These are phyloP conservation scores for Cephus cinctus DNA, from an alignment of 1,140 invertebrate species.

Conservation along the genomic window DNA sequence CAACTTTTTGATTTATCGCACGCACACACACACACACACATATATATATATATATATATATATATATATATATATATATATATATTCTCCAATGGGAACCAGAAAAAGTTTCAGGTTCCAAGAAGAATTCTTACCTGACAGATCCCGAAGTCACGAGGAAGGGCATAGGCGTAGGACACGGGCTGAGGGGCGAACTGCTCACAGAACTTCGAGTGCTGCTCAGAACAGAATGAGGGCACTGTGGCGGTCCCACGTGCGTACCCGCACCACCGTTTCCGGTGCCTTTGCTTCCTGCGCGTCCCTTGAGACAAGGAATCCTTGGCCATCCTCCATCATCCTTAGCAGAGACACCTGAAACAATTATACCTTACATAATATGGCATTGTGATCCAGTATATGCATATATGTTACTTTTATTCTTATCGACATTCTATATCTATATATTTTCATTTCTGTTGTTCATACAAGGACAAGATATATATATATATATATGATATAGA, in stretches of 20 bases:
- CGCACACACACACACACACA: too few relatives aligned
- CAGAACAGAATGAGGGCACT: conserved; percentile 68
- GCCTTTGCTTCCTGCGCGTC: conserved; percentile 27
- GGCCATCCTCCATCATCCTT: conserved; percentile 44
- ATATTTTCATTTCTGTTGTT: too few relatives aligned
- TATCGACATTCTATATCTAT: too few relatives aligned
- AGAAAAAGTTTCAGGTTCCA: neutral
- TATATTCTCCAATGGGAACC: too few relatives aligned
- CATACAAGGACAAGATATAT: too few relatives aligned
- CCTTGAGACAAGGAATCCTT: conserved; percentile 44
- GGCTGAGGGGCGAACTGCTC: conserved; percentile 62
- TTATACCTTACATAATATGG: too few relatives aligned
- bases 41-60: too few relatives aligned
- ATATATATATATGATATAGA: too few relatives aligned
- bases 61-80: too few relatives aligned
- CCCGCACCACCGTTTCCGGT: conserved; percentile 49
- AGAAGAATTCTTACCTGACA: conserved; percentile 58
- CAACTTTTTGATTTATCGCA: too few relatives aligned
- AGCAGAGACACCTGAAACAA: conserved; percentile 29
- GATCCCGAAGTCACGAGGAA: conserved; percentile 70
- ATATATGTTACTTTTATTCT: too few relatives aligned
- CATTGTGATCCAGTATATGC: too few relatives aligned
- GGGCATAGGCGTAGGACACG: conserved; percentile 70
- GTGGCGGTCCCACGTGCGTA: conserved; percentile 61
- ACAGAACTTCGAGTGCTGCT: conserved; percentile 65